Conservation (phyloP, 35 echinoderm and acorn worm genomes). For the Lytechinus variegatus region DNA sequence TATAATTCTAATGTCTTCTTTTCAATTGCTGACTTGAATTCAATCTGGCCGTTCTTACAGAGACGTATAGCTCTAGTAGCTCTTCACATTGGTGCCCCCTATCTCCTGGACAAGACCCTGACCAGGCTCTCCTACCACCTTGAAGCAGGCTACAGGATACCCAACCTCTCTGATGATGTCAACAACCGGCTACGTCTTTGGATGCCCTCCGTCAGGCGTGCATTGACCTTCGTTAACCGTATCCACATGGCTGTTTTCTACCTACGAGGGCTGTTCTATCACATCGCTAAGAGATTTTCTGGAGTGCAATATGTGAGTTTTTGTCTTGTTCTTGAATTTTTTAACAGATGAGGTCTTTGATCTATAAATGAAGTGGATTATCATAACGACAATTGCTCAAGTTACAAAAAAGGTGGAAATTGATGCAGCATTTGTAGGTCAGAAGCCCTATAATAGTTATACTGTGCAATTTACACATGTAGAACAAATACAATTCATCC, state of each 20-base stretch:
- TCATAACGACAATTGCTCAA: too few relatives aligned
- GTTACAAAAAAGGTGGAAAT: too few relatives aligned
- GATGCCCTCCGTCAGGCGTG: conserved; percentile 66
- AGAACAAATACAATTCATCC: too few relatives aligned
- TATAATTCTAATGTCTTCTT: too few relatives aligned
- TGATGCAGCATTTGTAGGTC: too few relatives aligned
- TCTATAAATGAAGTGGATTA: too few relatives aligned
- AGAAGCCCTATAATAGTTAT: too few relatives aligned
- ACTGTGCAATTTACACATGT: too few relatives aligned
- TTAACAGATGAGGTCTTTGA: too few relatives aligned
- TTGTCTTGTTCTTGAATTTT: too few relatives aligned
- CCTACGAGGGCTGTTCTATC: conserved; percentile 79
- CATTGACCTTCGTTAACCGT: conserved; percentile 65
- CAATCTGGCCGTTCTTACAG: background rate
- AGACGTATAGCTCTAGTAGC: conserved; percentile 71
- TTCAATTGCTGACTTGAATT: too few relatives aligned
- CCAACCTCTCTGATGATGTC: conserved; percentile 29
- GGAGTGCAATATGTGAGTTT: conserved; percentile 92
- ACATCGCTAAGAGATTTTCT: conserved; percentile 82
- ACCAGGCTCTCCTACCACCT: conserved; percentile 57
- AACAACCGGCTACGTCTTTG: conserved; percentile 51
- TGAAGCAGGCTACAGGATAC: conserved; percentile 49
- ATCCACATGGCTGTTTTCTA: conserved; percentile 92
- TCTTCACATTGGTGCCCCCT: conserved; percentile 75
- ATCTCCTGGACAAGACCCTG: conserved; percentile 78